A percentile compares a stretch with the other conserved stretches of the same genome.
phyloP scores from a whole-genome alignment of 2,113 vertebrate species.

The Leucoraja erinaceus region DNA sequence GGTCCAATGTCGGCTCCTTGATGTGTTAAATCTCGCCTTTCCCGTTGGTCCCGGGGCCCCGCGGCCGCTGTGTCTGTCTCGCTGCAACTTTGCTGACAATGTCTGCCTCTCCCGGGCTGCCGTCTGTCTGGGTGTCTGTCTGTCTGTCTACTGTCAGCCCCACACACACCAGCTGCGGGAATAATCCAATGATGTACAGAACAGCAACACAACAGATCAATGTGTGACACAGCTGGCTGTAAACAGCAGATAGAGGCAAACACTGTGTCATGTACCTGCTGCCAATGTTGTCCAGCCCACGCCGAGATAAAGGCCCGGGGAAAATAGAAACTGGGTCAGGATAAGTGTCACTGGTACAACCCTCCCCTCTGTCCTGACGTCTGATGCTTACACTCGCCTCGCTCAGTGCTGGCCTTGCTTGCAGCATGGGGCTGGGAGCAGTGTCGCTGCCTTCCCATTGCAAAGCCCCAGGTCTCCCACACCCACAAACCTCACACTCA shows the following conservation, averaged over 20 bases:
- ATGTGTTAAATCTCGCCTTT: not conserved
- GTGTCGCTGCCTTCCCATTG: not conserved
- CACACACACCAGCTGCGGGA: not conserved
- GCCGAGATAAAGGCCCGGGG: not conserved
- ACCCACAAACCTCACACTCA: too few species aligned
- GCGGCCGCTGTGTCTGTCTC: too few species aligned
- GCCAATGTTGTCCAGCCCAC: not conserved
- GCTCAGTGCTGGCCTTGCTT: not conserved
- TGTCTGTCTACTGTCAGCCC: too few species aligned
- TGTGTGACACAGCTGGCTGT: too few species aligned
- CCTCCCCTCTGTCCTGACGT: not conserved
- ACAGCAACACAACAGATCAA: not conserved
- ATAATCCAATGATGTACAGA: not conserved
- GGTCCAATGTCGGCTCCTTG: not conserved
- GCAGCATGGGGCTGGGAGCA: not conserved
- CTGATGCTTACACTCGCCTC: not conserved
- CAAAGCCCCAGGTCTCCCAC: not conserved
- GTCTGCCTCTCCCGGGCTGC: not conserved
- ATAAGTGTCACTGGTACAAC: not conserved
- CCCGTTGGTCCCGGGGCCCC: not conserved
- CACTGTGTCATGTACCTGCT: too few species aligned
- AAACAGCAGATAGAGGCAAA: too few species aligned
- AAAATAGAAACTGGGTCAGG: constrained; percentile 3
- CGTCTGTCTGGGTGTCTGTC: too few species aligned
- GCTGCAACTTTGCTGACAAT: not conserved